Evolutionary conservation across 37 sponge, comb jelly and placozoan species (phyloP), one percentile per base, ranked within the genome.

Genomic region (Crambe crambe): DNA sequence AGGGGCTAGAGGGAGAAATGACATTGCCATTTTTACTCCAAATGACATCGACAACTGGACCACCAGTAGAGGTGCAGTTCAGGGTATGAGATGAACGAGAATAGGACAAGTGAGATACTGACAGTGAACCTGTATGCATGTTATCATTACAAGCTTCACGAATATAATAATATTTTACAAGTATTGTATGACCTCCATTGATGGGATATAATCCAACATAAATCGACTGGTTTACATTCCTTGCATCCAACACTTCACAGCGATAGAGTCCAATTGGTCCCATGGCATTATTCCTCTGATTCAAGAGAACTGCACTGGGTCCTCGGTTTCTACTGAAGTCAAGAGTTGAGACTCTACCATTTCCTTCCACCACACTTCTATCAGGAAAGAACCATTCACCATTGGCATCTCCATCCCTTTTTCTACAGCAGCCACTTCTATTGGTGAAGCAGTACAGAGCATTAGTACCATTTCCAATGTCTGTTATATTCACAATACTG

Each of bases 31-130:
- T 34, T 31, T 66, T 66, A 21, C 34, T 66, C 67, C 67, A 66
- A 66, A 31, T 65, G 10, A 72, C 73, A 2, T 17, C 44, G 54
- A 29, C 44, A 31, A 51, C 73, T 40, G 73, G 73, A 42, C 79
- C 79, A n/a, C 79, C 79, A 67, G 54, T 79, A 38, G 68, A 79
- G 44, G 32, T 68, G 30, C 79, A 79, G 51, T 65, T 79, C 44
- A 79, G 69, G 26, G 68, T 42, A 18, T 25, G 18, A 15, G 42
- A 36, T 39, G 61, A 3, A 57, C 2, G 0, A 29, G 12, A 5
- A 58, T 57, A 58, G 39, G 39, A 26, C 59, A 75, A 38, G 4
- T 4, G 20, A 42, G 68, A 27, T 31, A 68, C 30, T 17, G 38
- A 12, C 31, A 34, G 37, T 0, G 42, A 9, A 2, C 68, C 68